Conservation (phyloP, 2,113 vertebrate species). For the Illadopsis cleaveri region DNA sequence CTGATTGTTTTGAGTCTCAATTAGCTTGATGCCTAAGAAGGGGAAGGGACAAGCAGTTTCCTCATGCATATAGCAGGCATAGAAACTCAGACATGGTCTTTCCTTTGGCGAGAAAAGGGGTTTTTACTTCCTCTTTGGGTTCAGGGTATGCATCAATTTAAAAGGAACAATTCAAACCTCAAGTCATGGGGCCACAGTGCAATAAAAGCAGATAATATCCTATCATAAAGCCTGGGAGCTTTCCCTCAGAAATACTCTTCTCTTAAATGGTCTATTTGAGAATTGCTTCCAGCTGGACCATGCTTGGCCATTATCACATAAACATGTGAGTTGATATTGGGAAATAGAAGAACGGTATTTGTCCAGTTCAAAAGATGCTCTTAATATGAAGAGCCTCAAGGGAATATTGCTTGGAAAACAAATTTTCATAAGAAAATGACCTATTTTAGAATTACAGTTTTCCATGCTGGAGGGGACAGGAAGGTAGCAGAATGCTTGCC, state of each 20-base stretch:
- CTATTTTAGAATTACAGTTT: slow-evolving; percentile 31
- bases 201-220: not conserved
- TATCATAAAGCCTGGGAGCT: not conserved
- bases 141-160: rapidly evolving
- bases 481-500: not conserved
- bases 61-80: not conserved
- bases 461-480: not conserved
- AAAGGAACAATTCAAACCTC: not conserved
- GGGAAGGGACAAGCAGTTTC: not conserved
- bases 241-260: not conserved
- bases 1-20: not conserved
- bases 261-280: not conserved
- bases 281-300: not conserved
- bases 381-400: not conserved
- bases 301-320: not conserved
- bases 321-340: not conserved
- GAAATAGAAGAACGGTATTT: not conserved
- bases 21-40: not conserved
- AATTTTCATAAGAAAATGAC: slow-evolving; percentile 16
- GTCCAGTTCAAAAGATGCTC: not conserved
- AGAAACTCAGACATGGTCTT: not conserved
- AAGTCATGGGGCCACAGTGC: not conserved
- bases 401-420: slow-evolving; percentile 28
- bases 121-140: not conserved
- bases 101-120: not conserved